Percentiles rank a stretch among this genome's conserved stretches.
Evolutionary conservation across 2,113 vertebrate genomes (phyloP).

Genomic region (Ictalurus punctatus): DNA sequence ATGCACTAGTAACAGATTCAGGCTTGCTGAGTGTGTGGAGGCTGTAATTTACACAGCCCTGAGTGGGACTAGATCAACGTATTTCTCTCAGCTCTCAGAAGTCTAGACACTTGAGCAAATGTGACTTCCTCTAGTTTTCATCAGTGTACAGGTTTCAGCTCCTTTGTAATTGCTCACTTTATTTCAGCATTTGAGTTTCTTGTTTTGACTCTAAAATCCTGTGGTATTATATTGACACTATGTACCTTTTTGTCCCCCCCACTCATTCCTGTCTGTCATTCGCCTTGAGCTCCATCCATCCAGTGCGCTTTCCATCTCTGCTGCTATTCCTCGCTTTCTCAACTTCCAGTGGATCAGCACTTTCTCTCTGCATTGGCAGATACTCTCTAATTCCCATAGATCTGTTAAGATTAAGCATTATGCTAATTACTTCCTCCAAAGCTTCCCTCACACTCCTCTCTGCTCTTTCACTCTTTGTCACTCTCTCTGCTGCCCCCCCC

Average conservation of each 20-base stretch:
- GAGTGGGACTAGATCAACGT: conserved; percentile 45
- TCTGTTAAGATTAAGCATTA: conserved; percentile 45
- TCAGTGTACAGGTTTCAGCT: background rate
- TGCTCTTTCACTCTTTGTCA: conserved; percentile 16
- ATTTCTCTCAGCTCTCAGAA: conserved; percentile 43
- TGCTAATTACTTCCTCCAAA: conserved; percentile 41
- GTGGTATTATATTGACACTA: background rate
- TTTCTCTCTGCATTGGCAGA: conserved; percentile 16
- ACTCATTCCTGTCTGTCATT: conserved; percentile 10
- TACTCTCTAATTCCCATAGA: conserved; percentile 38
- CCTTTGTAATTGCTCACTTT: background rate
- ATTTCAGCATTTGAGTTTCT: background rate
- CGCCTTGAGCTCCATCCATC: background rate
- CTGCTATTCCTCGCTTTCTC: conserved; percentile 1
- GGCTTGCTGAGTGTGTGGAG: conserved; percentile 15
- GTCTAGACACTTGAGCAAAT: background rate
- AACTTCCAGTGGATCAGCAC: conserved; percentile 23
- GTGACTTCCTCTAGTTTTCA: background rate
- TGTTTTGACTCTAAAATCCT: background rate
- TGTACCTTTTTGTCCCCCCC: background rate
- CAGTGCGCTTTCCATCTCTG: background rate
- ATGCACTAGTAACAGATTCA: conserved; percentile 59
- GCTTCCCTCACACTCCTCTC: conserved; percentile 1
- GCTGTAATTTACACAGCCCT: conserved; percentile 38
- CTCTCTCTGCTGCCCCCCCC: background rate